Conservation (phyloP, 2,797 vertebrate genomes). For the Phyllotis vaccarum region DNA sequence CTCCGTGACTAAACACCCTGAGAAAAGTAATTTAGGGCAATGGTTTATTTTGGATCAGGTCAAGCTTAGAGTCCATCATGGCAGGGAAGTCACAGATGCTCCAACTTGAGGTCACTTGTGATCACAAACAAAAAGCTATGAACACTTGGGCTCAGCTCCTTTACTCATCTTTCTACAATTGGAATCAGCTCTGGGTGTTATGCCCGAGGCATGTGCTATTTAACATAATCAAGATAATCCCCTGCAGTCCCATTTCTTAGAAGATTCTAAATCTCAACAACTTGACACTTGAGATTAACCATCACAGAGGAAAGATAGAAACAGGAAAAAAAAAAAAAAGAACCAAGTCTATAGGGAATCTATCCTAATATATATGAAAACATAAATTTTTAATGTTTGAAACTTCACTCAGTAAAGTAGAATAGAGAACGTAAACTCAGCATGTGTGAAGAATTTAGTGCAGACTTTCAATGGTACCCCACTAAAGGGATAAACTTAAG, state of each 20-base stretch:
- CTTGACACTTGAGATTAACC: background rate
- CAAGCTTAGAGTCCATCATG: background rate
- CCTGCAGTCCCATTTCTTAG: background rate
- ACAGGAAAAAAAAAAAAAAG: background rate
- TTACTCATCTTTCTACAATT: background rate
- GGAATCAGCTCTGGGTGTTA: background rate
- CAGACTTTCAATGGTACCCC: too few species aligned
- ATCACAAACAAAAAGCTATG: background rate
- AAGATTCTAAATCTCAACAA: background rate
- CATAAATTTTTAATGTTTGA: background rate
- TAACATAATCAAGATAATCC: background rate
- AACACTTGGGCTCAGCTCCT: background rate
- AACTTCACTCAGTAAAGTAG: too few species aligned
- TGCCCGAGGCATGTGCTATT: background rate
- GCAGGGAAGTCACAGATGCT: background rate
- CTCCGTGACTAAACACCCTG: background rate
- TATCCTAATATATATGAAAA: background rate
- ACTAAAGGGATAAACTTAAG: background rate
- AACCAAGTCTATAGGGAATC: background rate
- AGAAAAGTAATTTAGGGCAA: background rate
- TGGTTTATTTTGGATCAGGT: background rate
- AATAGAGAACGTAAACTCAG: background rate
- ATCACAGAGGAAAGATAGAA: background rate
- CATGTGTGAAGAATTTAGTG: background rate
- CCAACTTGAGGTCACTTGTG: background rate